These are phyloP conservation scores for Armadillidium nasatum DNA, from an alignment of 1,140 invertebrate species.

Conservation along the genomic window DNA sequence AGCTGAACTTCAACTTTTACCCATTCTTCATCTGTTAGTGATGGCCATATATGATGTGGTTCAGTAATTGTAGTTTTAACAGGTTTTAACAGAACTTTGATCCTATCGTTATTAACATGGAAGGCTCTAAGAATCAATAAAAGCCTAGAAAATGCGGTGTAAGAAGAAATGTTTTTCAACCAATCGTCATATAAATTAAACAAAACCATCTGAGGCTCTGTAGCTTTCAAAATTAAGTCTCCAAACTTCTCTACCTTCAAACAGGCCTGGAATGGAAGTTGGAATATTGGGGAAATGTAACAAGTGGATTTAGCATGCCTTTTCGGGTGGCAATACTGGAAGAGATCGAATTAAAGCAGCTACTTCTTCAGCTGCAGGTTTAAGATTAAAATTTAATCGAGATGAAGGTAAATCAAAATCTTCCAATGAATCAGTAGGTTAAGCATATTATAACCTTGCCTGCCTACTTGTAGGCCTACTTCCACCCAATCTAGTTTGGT, in stretches of 20 bases:
- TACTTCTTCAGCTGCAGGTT: conserved; percentile 99
- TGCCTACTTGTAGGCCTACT: no score
- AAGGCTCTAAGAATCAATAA: conserved; percentile 94
- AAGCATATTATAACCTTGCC: no score
- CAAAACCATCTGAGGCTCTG: conserved; percentile 98
- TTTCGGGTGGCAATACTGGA: conserved; percentile 99
- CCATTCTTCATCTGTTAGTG: conserved; percentile 96
- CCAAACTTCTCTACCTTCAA: conserved; percentile 99
- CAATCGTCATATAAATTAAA: conserved; percentile 99
- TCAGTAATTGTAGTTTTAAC: conserved; percentile 99
- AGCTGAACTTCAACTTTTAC: conserved; percentile 97
- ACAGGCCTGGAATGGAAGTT: conserved; percentile 98
- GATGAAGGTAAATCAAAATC: conserved; percentile 98
- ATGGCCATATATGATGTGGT: conserved; percentile 99
- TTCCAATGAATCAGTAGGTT: conserved; percentile 99
- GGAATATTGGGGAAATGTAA: conserved; percentile 99
- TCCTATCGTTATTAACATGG: conserved; percentile 98
- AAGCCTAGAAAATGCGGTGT: conserved; percentile 93
- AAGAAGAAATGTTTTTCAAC: conserved; percentile 94
- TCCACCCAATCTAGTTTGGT: no score
- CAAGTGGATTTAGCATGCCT: conserved; percentile 97
- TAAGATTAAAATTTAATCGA: conserved; percentile 99
- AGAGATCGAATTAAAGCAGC: conserved; percentile 97
- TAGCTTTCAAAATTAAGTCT: conserved; percentile 97
- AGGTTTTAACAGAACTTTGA: conserved; percentile 96